Evolutionary conservation across 2,797 vertebrate species (phyloP).

Genomic region (Sus cebifrons): DNA sequence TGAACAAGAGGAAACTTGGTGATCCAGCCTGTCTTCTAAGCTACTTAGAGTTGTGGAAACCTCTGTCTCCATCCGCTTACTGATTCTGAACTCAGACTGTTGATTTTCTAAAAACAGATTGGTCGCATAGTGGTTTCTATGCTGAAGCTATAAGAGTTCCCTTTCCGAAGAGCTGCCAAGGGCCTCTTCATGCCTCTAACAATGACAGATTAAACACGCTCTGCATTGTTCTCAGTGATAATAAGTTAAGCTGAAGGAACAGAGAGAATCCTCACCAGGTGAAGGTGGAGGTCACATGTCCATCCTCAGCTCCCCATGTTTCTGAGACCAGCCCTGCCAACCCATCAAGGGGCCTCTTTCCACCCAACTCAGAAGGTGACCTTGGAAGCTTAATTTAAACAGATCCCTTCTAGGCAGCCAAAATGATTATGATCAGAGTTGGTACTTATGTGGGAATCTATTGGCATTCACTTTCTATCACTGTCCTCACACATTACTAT

Average conservation of each 20-base stretch:
- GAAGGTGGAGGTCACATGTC: rapidly evolving
- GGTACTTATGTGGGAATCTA: not conserved
- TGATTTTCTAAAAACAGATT: not conserved
- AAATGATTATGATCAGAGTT: not conserved
- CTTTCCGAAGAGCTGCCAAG: not conserved
- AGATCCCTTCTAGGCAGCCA: not conserved
- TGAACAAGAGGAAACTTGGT: not conserved
- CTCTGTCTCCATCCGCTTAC: not conserved
- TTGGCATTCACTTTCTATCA: not conserved
- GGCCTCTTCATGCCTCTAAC: too few relatives aligned
- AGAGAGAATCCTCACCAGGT: not conserved
- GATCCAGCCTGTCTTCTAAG: not conserved
- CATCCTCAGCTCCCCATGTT: not conserved
- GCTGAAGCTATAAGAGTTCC: not conserved
- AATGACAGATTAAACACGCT: too few relatives aligned
- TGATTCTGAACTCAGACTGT: not conserved
- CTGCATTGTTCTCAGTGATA: too few relatives aligned
- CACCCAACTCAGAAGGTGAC: not conserved
- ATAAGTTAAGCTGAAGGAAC: not conserved
- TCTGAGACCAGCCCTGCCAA: not conserved
- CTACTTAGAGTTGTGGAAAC: too few relatives aligned
- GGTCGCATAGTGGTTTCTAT: not conserved
- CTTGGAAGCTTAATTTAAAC: not conserved
- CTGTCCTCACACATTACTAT: not conserved
- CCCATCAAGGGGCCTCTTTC: rapidly evolving